phyloP scores from a whole-genome alignment of 1,140 invertebrate species.

The Coenobita brevimanus region DNA sequence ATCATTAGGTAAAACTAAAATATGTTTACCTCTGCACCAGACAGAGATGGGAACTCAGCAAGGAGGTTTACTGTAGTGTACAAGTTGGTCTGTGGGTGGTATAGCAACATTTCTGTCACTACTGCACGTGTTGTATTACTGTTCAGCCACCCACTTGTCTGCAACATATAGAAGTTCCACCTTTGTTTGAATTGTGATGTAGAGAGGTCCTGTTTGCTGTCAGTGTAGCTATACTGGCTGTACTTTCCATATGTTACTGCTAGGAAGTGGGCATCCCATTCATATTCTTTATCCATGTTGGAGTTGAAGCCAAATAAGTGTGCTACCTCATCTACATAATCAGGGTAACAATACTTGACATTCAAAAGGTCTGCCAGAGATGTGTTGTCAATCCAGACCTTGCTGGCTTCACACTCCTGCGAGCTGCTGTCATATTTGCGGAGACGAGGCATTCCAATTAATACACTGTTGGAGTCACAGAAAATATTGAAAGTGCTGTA shows the following conservation, averaged over 20 bases:
- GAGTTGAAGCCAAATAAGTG: slow-evolving; percentile 55
- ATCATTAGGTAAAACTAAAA: no score
- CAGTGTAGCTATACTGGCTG: slow-evolving; percentile 63
- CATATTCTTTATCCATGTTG: slow-evolving; percentile 47
- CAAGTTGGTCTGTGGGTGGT: slow-evolving; percentile 54
- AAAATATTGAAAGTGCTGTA: slow-evolving; percentile 39
- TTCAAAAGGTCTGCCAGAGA: slow-evolving; percentile 50
- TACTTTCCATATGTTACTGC: slow-evolving; percentile 58
- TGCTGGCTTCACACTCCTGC: slow-evolving; percentile 48
- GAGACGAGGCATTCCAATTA: slow-evolving; percentile 59
- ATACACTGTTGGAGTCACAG: slow-evolving; percentile 62
- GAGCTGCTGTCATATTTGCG: slow-evolving; percentile 58
- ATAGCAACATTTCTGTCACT: slow-evolving; percentile 60
- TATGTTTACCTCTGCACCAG: slow-evolving; percentile 57
- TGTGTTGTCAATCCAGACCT: slow-evolving; percentile 37
- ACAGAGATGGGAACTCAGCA: slow-evolving; percentile 62
- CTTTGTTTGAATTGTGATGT: slow-evolving; percentile 10
- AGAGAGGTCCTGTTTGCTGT: slow-evolving; percentile 30
- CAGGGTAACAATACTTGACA: slow-evolving; percentile 43
- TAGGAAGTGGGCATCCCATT: slow-evolving; percentile 67
- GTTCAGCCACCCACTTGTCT: slow-evolving; percentile 28
- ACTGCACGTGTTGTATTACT: slow-evolving; percentile 49
- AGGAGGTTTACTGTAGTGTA: slow-evolving; percentile 55
- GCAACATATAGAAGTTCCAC: slow-evolving; percentile 21
- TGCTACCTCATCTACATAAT: slow-evolving; percentile 51